These are phyloP conservation scores for Linepithema humile DNA, from an alignment of 1,140 invertebrate species.

Conservation along the genomic window DNA sequence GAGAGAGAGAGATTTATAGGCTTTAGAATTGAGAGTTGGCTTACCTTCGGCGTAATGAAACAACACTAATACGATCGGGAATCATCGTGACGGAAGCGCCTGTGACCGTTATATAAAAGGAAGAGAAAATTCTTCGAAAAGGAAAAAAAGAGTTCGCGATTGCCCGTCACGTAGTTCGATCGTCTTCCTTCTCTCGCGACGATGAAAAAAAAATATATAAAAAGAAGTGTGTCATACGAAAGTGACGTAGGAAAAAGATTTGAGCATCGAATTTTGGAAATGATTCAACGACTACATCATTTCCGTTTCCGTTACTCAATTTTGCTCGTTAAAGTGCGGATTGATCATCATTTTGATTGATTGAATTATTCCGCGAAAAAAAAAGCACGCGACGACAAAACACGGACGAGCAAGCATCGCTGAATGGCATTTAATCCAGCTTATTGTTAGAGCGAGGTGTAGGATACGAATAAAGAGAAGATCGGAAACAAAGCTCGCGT, in stretches of 20 bases:
- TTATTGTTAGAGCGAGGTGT: conserved; percentile 25
- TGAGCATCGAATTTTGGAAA: too few species aligned
- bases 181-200: neutral
- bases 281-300: too few species aligned
- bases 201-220: neutral
- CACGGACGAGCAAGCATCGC: conserved; percentile 56
- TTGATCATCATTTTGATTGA: neutral
- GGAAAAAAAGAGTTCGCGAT: conserved; percentile 34
- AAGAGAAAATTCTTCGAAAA: conserved; percentile 57
- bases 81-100: conserved; percentile 59
- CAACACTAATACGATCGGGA: conserved; percentile 65
- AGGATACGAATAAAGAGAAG: conserved; percentile 33
- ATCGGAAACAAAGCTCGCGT: conserved; percentile 64
- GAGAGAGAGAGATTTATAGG: conserved; percentile 65
- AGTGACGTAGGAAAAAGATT: too few species aligned
- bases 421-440: conserved; percentile 54
- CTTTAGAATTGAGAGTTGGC: conserved; percentile 70
- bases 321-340: too few species aligned
- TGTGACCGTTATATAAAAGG: conserved; percentile 60
- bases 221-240: neutral
- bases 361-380: neutral
- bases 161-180: conserved; percentile 47
- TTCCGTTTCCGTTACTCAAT: too few species aligned
- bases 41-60: conserved; percentile 78
- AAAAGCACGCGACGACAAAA: neutral